phyloP scores from a whole-genome alignment of 1,140 invertebrate genomes.

The Drosophila quadrilineata region DNA sequence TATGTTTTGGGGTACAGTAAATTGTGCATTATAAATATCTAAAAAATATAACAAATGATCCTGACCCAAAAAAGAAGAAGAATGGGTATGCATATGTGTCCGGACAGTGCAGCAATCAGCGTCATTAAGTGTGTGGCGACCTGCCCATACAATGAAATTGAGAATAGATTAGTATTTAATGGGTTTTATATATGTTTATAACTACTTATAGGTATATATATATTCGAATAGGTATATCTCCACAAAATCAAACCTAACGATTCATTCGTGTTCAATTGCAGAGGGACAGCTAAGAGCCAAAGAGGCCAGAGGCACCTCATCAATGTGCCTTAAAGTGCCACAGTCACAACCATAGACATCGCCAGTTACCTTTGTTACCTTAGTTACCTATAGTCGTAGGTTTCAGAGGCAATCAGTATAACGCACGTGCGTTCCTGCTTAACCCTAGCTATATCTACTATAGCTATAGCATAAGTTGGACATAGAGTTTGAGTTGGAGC shows the following conservation, averaged over 20 bases:
- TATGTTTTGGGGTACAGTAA: background rate
- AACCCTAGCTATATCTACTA: no score
- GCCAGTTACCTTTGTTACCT: conserved; percentile 34
- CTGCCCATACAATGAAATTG: conserved; percentile 61
- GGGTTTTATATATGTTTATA: no score
- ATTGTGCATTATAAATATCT: background rate
- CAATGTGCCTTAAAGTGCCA: no score
- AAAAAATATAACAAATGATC: conserved; percentile 36
- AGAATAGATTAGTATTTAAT: conserved; percentile 81
- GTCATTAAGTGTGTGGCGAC: conserved; percentile 55
- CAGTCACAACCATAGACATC: conserved; percentile 46
- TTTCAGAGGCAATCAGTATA: conserved; percentile 15
- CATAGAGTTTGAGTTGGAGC: conserved; percentile 6
- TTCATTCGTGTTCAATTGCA: conserved; percentile 66
- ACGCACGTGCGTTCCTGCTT: conserved; percentile 40
- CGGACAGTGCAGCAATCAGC: conserved; percentile 26
- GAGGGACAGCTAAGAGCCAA: conserved; percentile 15
- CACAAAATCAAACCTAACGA: conserved; percentile 53
- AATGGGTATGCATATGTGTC: conserved; percentile 10
- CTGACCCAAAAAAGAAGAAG: conserved; percentile 14
- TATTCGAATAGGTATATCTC: no score
- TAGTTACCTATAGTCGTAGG: no score
- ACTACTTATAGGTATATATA: no score
- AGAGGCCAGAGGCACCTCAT: no score
- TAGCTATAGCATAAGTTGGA: background rate